Conservation (phyloP, 2,888 invertebrate genomes). For the Hofmannophila pseudospretella region DNA sequence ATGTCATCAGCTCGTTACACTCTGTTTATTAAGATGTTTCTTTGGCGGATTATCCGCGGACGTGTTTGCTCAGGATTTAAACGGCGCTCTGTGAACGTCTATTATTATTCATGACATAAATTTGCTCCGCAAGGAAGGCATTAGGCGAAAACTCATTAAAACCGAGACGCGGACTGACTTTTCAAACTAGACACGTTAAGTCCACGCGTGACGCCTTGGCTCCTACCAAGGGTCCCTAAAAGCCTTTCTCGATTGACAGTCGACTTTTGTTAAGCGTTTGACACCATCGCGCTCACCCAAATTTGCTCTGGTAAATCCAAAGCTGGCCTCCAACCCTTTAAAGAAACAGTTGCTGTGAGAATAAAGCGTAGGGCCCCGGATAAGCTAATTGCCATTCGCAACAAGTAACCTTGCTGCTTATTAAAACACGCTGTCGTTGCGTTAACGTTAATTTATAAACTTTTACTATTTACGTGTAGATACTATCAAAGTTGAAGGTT, state of each 20-base stretch:
- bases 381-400: slow-evolving; percentile 64
- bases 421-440: slow-evolving; percentile 57
- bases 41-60: slow-evolving; percentile 56
- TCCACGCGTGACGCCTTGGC: slow-evolving; percentile 64
- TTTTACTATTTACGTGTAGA: slow-evolving; percentile 28
- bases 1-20: slow-evolving; percentile 55
- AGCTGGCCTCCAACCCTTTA: too few relatives aligned
- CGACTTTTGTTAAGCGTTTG: too few relatives aligned
- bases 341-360: too few relatives aligned
- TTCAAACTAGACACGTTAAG: slow-evolving; percentile 76
- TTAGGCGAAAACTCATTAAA: slow-evolving; percentile 77
- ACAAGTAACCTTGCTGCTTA: slow-evolving; percentile 59
- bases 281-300: too few relatives aligned
- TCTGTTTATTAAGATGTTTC: slow-evolving; percentile 63
- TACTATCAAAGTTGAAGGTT: slow-evolving; percentile 7
- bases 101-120: slow-evolving; percentile 77
- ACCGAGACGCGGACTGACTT: slow-evolving; percentile 72
- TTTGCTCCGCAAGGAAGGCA: slow-evolving; percentile 68
- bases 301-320: too few relatives aligned
- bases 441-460: slow-evolving; percentile 59
- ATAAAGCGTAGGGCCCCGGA: slow-evolving; percentile 1
- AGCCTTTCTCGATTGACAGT: background rate
- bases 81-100: slow-evolving; percentile 62
- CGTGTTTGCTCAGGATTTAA: slow-evolving; percentile 68
- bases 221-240: slow-evolving; percentile 9